Evolutionary conservation across 2,888 invertebrate species (phyloP), one percentile per base, ranked within the genome.

Genomic region (Caenorhabditis uteleia): DNA sequence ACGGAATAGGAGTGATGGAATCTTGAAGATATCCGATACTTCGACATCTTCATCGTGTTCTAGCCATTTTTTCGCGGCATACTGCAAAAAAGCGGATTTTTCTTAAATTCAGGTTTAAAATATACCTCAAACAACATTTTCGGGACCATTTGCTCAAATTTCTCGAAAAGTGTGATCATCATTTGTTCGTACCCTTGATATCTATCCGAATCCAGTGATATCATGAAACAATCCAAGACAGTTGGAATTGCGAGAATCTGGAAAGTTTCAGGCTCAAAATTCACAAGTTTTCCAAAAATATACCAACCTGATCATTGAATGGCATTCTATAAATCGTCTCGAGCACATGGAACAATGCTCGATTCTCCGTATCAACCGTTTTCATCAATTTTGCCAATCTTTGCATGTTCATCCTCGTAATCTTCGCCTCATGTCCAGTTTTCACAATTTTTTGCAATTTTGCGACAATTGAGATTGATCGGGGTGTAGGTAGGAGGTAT

Each of bases 401-500:
- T 23, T 14, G 4, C 6, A 44, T 10, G 18, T 26, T 16, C 14
- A 4, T 26, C 10, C 25, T 8, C 25, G 40, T 36, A 39, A 48
- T 29, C 2, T 33, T 21, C 1, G 43, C 23, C 14, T 46, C 26
- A 23, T 48, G 44, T 21, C 21, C 3, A 14, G 23, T 18, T 26
- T 44, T 44, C 8, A n/a, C n/a, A n/a, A n/a, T n/a, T n/a, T n/a
- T n/a, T n/a, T n/a, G n/a, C 33, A 33, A 12, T 33, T 33, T 33
- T 33, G 33, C 14, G 33, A 33, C 10, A 33, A 33, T 14, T 33
- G 10, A 10, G 33, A 33, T 12, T 12, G 14, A 14, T 33, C 14
- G 33, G n/a, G n/a, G n/a, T n/a, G 70, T 69, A 6, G 75, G 73
- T 12, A 68, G 48, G 58, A 62, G 56, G 48, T 56, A 75, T 4